Evolutionary conservation across 2,797 vertebrate genomes (phyloP), one percentile per base, ranked within the genome.

Genomic region (Taenioides sp.): DNA sequence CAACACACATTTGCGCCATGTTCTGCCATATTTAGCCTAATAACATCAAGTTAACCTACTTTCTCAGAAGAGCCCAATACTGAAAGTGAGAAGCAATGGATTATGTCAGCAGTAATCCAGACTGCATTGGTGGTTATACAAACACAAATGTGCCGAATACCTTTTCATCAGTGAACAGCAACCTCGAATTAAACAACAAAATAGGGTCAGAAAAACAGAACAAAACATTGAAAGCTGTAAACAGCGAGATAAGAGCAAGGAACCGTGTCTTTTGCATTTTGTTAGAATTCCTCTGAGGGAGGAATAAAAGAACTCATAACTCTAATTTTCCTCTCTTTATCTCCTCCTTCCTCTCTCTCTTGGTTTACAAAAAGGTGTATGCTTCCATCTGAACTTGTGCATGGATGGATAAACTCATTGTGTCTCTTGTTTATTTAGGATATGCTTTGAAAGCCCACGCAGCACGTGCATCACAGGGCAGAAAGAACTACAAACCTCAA

Each of bases 231-330:
- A 63, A 67, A 73, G 74, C 85, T 80, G 77, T 62, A 73, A 71
- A 75, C 7, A 67, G 43, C 64, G 65, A 78, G 75, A 82, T 77
- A 78, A 81, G 69, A 82, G 71, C 0, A 2, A 28, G 22, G 72
- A 18, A 1, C 76, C 49, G n/a, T 60, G 70, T 77, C 61, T 80
- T 71, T 68, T 70, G 66, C 67, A 74, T 71, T 59, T 14, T 63
- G 52, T 72, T 20, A 67, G 34, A 77, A 76, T 69, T 69, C 70
- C 72, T 69, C 57, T 5, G 5, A 67, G 64, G 71, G 28, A 61
- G 68, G 70, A 72, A 22, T 49, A 71, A 27, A 76, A 65, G 70
- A 80, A 71, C 84, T 77, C 83, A 74, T 79, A 81, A 84, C 81
- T 84, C 67, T 18, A 72, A 80, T 82, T 73, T 70, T 65, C 74